Percentiles rank a stretch among this genome's conserved stretches.
These are phyloP conservation scores for Barypeithes pellucidus DNA, from an alignment of 2,888 invertebrate species.

Conservation along the genomic window DNA sequence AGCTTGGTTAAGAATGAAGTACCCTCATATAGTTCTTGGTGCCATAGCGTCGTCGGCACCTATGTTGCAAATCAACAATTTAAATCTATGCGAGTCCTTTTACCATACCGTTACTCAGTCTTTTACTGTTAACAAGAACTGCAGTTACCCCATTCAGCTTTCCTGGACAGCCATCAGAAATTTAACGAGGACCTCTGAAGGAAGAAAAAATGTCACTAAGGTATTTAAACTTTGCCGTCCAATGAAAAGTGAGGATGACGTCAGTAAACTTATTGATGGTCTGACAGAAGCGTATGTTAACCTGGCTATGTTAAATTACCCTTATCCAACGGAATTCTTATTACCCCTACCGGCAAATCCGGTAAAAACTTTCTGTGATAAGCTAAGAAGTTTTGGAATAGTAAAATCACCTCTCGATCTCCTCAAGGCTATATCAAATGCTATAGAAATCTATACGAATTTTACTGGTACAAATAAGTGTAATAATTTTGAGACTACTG, in stretches of 20 bases:
- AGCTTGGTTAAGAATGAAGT: constrained; percentile 96
- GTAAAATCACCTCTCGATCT: constrained; percentile 70
- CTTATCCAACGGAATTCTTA: constrained; percentile 89
- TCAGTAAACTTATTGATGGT: constrained; percentile 78
- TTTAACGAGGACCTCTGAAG: constrained; percentile 55
- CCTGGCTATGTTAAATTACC: constrained; percentile 96
- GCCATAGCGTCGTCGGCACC: constrained; percentile 96
- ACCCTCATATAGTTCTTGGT: constrained; percentile 90
- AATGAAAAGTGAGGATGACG: constrained; percentile 73
- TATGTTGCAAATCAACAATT: constrained; percentile 86
- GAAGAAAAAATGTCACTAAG: constrained; percentile 76
- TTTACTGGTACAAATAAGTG: constrained; percentile 83
- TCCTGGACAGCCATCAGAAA: constrained; percentile 87
- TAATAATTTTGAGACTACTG: constrained; percentile 76
- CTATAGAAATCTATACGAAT: constrained; percentile 86
- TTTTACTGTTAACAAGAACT: constrained; percentile 76
- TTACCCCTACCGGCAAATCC: constrained; percentile 89
- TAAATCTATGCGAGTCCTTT: constrained; percentile 86
- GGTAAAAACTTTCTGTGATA: constrained; percentile 78
- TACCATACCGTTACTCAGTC: constrained; percentile 85
- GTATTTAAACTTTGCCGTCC: constrained; percentile 87
- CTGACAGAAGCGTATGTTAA: constrained; percentile 82
- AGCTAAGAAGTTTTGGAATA: constrained; percentile 65
- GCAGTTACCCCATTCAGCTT: constrained; percentile 80
- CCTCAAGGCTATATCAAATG: constrained; percentile 78